A percentile compares a stretch with the other conserved stretches of the same genome.
Evolutionary conservation across 1,140 invertebrate genomes (phyloP).

Genomic region (Venustaconcha ellipsiformis): DNA sequence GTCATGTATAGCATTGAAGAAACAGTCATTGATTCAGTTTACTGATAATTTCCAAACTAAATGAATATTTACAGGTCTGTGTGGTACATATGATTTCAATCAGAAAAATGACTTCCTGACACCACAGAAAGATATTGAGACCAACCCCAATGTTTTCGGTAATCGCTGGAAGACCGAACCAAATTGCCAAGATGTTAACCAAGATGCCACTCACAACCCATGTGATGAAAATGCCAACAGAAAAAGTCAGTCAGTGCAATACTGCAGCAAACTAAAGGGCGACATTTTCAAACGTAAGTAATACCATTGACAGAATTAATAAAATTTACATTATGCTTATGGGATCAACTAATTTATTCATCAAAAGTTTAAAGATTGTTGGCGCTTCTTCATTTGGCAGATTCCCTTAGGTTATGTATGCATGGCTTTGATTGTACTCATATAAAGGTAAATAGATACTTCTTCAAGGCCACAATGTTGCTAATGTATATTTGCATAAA

Average conservation of each 20-base stretch:
- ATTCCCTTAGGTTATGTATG: too few relatives aligned
- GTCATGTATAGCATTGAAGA: too few relatives aligned
- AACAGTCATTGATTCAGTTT: too few relatives aligned
- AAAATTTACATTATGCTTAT: background rate
- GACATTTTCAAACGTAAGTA: slow-evolving; percentile 58
- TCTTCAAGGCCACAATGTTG: too few relatives aligned
- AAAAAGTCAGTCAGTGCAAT: slow-evolving; percentile 43
- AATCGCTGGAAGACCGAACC: slow-evolving; percentile 90
- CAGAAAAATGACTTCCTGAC: slow-evolving; percentile 91
- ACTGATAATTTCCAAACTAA: too few relatives aligned
- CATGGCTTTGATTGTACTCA: too few relatives aligned
- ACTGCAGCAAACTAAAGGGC: slow-evolving; percentile 54
- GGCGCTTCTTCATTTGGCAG: too few relatives aligned
- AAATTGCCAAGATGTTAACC: slow-evolving; percentile 75
- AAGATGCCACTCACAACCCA: slow-evolving; percentile 45
- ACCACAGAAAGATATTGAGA: slow-evolving; percentile 83
- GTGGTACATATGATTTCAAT: slow-evolving; percentile 88
- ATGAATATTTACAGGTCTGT: slow-evolving; percentile 70
- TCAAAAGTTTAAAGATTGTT: background rate
- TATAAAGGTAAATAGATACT: too few relatives aligned
- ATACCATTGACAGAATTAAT: too few relatives aligned
- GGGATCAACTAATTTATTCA: background rate
- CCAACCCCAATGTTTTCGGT: slow-evolving; percentile 81
- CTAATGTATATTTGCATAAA: too few relatives aligned
- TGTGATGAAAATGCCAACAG: slow-evolving; percentile 53